Evolutionary conservation across 2,113 vertebrate species (phyloP).

Genomic region (Solenodon paradoxus): DNA sequence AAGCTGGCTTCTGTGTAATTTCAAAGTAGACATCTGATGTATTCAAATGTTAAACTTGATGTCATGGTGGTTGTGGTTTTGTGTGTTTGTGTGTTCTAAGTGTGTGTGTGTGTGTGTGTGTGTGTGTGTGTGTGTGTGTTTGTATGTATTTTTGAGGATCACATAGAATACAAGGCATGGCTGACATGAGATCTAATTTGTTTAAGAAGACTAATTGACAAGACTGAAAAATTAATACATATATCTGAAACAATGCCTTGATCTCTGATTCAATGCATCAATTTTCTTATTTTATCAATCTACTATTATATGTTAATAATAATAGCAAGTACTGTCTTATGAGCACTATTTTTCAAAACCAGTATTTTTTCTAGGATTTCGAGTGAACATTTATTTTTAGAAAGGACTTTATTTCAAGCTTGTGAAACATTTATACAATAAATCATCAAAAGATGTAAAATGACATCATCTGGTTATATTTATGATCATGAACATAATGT

Average conservation of each 20-base stretch:
- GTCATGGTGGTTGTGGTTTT: background rate
- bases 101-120: background rate
- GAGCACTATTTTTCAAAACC: constrained; percentile 61
- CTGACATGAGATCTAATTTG: background rate
- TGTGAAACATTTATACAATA: constrained; percentile 82
- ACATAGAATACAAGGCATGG: background rate
- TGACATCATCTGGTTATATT: constrained; percentile 80
- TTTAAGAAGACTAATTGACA: background rate
- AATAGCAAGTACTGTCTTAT: constrained; percentile 21
- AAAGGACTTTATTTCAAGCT: constrained; percentile 77
- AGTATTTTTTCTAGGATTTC: constrained; percentile 54
- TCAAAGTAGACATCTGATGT: background rate
- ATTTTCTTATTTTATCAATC: constrained; percentile 75
- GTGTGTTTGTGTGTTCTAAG: background rate
- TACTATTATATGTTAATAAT: constrained; percentile 77
- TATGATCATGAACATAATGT: constrained; percentile 80
- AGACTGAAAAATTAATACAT: constrained; percentile 26
- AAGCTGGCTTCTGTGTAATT: background rate
- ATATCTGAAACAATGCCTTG: constrained; percentile 46
- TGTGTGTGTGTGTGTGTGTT: background rate
- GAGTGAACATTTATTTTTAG: constrained; percentile 62
- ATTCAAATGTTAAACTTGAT: background rate
- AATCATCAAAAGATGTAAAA: constrained; percentile 82
- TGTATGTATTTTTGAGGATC: background rate
- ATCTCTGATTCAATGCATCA: constrained; percentile 56